Conservation (phyloP, 2,888 invertebrate genomes). For the Acleris holmiana region DNA sequence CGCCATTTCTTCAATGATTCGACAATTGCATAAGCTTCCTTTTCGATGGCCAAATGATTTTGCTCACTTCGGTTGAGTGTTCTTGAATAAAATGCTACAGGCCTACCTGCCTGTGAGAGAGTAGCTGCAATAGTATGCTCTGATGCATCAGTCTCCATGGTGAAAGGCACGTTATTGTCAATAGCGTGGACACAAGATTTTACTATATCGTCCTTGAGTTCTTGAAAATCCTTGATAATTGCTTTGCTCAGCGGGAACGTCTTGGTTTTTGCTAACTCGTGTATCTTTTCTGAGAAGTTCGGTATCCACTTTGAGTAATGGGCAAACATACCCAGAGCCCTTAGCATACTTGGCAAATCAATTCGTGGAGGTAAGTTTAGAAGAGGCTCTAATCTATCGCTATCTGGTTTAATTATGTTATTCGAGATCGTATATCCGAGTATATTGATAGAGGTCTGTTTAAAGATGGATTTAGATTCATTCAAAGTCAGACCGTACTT, state of each 20-base stretch:
- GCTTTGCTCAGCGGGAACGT: neutral
- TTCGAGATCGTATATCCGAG: slow-evolving; percentile 6
- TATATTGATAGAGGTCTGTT: neutral
- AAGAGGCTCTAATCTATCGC: slow-evolving; percentile 2
- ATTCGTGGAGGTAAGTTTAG: neutral
- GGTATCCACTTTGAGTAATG: slow-evolving; percentile 2
- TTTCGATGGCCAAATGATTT: too few species aligned
- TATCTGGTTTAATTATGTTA: slow-evolving; percentile 5
- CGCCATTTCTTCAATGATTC: neutral
- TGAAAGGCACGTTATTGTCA: slow-evolving; percentile 4
- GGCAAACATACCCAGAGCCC: neutral
- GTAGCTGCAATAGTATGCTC: slow-evolving; percentile 14
- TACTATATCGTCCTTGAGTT: neutral
- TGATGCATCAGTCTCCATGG: slow-evolving; percentile 21
- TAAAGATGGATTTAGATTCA: neutral
- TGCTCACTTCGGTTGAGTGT: too few species aligned
- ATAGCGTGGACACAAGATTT: slow-evolving; percentile 4
- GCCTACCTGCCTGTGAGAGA: slow-evolving; percentile 17
- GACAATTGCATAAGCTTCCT: too few species aligned
- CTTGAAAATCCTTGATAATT: neutral
- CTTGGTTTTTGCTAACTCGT: neutral
- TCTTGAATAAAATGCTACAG: neutral
- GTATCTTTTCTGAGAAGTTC: neutral
- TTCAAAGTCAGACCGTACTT: neutral
- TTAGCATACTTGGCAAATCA: neutral